These are phyloP conservation scores for Butorides virescens DNA, from an alignment of 2,113 vertebrate species.

Conservation along the genomic window DNA sequence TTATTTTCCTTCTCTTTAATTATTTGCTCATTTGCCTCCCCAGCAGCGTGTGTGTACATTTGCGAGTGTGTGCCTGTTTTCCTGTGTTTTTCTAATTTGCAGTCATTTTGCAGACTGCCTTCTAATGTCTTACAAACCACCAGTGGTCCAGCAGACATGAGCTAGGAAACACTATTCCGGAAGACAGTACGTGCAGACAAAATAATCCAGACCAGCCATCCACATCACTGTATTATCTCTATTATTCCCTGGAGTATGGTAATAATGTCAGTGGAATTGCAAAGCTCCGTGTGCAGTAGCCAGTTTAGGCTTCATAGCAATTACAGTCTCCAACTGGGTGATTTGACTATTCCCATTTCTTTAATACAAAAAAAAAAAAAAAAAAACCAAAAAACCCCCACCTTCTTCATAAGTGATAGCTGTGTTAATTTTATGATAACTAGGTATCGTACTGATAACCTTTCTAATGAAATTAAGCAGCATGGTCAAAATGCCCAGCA, in stretches of 20 bases:
- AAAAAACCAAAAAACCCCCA: too few relatives aligned
- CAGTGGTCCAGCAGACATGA: background rate
- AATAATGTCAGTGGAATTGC: constrained; percentile 26
- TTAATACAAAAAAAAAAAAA: background rate
- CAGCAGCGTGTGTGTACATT: background rate
- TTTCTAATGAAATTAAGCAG: background rate
- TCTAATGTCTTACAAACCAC: background rate
- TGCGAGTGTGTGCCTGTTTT: background rate
- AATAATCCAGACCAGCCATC: constrained; percentile 32
- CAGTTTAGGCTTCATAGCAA: background rate
- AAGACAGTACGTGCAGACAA: background rate
- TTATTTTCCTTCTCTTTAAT: background rate
- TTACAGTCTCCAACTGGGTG: background rate
- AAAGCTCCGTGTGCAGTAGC: background rate
- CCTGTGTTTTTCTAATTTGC: background rate
- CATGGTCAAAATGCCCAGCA: background rate
- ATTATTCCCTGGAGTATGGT: constrained; percentile 5
- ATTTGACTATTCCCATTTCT: background rate
- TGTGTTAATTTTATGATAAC: background rate
- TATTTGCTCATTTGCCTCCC: background rate
- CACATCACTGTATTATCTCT: constrained; percentile 25
- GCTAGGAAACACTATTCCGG: background rate
- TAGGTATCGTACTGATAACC: background rate
- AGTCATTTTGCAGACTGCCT: background rate
- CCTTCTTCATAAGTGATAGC: background rate